These are phyloP conservation scores for Popillia japonica DNA, from an alignment of 1,140 invertebrate genomes.

Conservation along the genomic window DNA sequence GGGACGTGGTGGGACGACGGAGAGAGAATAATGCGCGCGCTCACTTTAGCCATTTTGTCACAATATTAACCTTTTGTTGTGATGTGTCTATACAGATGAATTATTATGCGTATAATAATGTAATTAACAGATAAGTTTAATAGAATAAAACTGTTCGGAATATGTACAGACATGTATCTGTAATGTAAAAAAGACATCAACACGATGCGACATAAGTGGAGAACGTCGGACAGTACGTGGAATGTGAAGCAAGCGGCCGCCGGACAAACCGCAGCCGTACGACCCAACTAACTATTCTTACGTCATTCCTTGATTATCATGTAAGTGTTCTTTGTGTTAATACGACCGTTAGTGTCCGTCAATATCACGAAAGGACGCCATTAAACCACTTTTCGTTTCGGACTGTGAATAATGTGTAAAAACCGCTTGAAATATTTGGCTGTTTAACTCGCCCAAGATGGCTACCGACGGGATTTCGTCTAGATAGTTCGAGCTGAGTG, in stretches of 20 bases:
- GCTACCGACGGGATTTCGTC: conserved; percentile 58
- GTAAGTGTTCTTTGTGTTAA: conserved; percentile 44
- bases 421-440: conserved; percentile 37
- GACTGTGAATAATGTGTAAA: conserved; percentile 36
- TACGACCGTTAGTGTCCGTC: conserved; percentile 36
- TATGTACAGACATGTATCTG: neutral
- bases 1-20: conserved; percentile 34
- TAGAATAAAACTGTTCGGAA: neutral
- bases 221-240: conserved; percentile 39
- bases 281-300: conserved; percentile 41
- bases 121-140: conserved; percentile 44
- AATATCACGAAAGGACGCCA: conserved; percentile 36
- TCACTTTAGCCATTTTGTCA: conserved; percentile 58
- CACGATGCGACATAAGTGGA: conserved; percentile 27
- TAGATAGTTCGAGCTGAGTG: conserved; percentile 30
- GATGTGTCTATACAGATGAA: conserved; percentile 55
- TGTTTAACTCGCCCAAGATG: conserved; percentile 56
- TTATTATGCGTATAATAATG: conserved; percentile 51
- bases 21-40: conserved; percentile 51
- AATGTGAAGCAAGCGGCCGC: conserved; percentile 46
- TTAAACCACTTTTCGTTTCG: neutral
- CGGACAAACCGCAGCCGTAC: conserved; percentile 46
- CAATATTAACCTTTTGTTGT: conserved; percentile 60
- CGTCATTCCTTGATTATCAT: conserved; percentile 44
- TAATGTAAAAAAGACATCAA: neutral